These are phyloP conservation scores for Psilopsiagon aymara DNA, from an alignment of 2,113 vertebrate species.

Conservation along the genomic window DNA sequence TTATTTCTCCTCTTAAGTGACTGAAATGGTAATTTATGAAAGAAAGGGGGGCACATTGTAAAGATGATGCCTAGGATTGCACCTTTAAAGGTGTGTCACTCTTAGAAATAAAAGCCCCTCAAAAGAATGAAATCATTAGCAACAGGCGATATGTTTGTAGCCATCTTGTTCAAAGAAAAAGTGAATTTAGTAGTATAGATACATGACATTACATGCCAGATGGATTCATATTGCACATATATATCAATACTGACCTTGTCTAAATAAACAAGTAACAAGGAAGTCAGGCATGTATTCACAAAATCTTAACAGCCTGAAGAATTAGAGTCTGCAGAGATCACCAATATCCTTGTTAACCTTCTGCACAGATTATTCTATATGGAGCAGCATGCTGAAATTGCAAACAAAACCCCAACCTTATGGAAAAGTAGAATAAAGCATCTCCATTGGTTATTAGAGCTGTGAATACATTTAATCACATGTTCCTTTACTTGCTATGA, in stretches of 20 bases:
- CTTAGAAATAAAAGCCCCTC: not conserved
- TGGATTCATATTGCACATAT: not conserved
- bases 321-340: not conserved
- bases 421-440: not conserved
- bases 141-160: not conserved
- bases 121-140: not conserved
- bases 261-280: not conserved
- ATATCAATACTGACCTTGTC: not conserved
- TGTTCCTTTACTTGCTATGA: not conserved
- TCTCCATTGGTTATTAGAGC: not conserved
- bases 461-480: not conserved
- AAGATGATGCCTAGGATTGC: not conserved
- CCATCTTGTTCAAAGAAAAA: not conserved
- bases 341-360: not conserved
- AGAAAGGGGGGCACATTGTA: fast-evolving
- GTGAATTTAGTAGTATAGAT: not conserved
- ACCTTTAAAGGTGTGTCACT: not conserved
- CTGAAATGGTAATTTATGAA: not conserved
- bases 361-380: not conserved
- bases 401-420: not conserved
- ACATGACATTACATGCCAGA: not conserved
- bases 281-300: not conserved
- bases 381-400: not conserved
- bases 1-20: not conserved
- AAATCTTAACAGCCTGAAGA: not conserved